Percentiles rank a stretch among this genome's conserved stretches.
These are phyloP conservation scores for Toxotes chatareus DNA, from an alignment of 2,113 vertebrate species.

Conservation along the genomic window DNA sequence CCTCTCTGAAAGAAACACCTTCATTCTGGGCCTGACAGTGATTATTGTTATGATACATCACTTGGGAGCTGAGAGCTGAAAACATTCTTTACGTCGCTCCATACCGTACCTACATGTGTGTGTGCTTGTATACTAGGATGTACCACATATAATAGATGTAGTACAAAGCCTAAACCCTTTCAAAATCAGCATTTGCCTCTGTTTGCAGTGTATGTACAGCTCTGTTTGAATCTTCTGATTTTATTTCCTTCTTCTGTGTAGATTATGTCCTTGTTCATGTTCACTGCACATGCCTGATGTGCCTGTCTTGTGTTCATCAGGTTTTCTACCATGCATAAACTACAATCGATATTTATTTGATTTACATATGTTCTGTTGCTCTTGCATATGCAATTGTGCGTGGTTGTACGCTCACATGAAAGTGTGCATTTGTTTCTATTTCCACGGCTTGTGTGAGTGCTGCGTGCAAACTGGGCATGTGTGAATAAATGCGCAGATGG, in stretches of 20 bases:
- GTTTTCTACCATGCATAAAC: constrained; percentile 42
- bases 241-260: constrained; percentile 4
- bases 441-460: constrained; percentile 1
- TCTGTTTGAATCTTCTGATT: not conserved
- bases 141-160: constrained; percentile 18
- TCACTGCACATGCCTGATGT: constrained; percentile 21
- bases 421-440: constrained; percentile 44
- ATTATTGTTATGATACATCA: constrained; percentile 84
- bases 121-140: constrained; percentile 20
- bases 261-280: constrained; percentile 26
- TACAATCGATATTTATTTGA: constrained; percentile 47
- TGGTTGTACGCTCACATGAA: constrained; percentile 43
- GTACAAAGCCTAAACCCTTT: constrained; percentile 18
- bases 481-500: constrained; percentile 78
- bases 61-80: constrained; percentile 66
- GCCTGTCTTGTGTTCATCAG: constrained; percentile 37
- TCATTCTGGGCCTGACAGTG: constrained; percentile 77
- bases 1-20: constrained; percentile 77
- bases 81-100: constrained; percentile 54
- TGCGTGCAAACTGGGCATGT: constrained; percentile 46
- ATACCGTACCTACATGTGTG: constrained; percentile 6
- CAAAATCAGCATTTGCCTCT: constrained; percentile 23
- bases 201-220: not conserved
- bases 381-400: constrained; percentile 47
- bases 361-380: constrained; percentile 59